phyloP scores from a whole-genome alignment of 1,140 invertebrate species.

The Pomacea maculata region DNA sequence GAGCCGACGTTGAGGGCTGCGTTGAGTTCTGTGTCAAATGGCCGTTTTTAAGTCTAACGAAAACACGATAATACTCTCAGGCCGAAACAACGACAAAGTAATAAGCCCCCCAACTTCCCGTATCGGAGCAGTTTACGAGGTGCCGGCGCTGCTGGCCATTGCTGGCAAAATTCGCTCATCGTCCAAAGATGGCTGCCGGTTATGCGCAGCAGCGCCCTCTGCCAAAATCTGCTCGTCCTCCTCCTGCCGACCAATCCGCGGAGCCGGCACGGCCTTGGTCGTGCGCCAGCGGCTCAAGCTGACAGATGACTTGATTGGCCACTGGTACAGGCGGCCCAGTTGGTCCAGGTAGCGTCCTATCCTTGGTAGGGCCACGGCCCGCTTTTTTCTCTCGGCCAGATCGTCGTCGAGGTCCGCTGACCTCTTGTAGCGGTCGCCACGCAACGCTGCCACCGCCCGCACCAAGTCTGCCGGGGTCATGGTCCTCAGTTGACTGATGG shows the following conservation, averaged over 20 bases:
- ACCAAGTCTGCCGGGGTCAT: too few relatives aligned
- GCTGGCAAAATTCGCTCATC: too few relatives aligned
- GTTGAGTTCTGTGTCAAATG: background rate
- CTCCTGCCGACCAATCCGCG: background rate
- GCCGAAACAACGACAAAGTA: background rate
- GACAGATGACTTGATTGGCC: too few relatives aligned
- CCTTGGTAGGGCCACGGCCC: conserved; percentile 2
- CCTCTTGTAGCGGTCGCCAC: too few relatives aligned
- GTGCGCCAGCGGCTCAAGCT: background rate
- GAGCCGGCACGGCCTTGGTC: conserved; percentile 10
- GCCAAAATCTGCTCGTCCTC: background rate
- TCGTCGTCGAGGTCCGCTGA: background rate
- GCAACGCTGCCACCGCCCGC: too few relatives aligned
- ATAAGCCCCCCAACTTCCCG: background rate
- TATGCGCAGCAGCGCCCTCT: too few relatives aligned
- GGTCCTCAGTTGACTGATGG: too few relatives aligned
- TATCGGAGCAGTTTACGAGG: too few relatives aligned
- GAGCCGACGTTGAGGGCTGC: background rate
- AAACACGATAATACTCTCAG: conserved; percentile 6
- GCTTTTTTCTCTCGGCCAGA: background rate
- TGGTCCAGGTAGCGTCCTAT: conserved; percentile 1
- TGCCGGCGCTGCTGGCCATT: too few relatives aligned
- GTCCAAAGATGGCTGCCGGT: too few relatives aligned
- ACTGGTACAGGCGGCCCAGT: too few relatives aligned
- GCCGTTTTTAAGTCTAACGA: background rate